Evolutionary conservation across 92 coral and sea anemone genomes (phyloP).

Genomic region (Zoanthus gigantus): DNA sequence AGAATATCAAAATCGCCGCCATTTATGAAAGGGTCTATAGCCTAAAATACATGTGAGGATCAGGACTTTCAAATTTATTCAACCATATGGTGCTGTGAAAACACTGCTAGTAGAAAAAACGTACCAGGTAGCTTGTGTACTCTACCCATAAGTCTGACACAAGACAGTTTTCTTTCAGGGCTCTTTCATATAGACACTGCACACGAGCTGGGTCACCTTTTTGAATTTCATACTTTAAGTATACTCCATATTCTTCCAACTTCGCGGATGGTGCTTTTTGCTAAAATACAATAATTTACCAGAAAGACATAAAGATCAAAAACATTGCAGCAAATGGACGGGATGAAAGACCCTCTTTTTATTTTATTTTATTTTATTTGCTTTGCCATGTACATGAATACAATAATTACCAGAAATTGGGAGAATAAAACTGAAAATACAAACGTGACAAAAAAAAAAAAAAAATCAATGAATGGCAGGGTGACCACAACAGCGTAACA

Average conservation of each 20-base stretch:
- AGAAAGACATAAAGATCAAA: neutral
- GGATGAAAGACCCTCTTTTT: neutral
- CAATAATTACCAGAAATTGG: too few relatives aligned
- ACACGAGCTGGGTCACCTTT: conserved; percentile 88
- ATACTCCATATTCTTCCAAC: conserved; percentile 81
- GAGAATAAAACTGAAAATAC: too few relatives aligned
- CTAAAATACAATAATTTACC: conserved; percentile 36
- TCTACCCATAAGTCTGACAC: conserved; percentile 92
- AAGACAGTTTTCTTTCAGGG: conserved; percentile 93
- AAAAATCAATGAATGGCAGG: too few relatives aligned
- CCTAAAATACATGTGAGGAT: too few relatives aligned
- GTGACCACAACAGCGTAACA: too few relatives aligned
- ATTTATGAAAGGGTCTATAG: too few relatives aligned
- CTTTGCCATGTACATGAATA: too few relatives aligned
- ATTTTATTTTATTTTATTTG: too few relatives aligned
- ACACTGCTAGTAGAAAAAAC: neutral
- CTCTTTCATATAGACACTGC: conserved; percentile 96
- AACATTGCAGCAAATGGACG: neutral
- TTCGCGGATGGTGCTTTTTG: conserved; percentile 75
- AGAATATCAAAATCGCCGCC: too few relatives aligned
- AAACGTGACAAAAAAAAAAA: too few relatives aligned
- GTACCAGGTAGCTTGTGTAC: conserved; percentile 86
- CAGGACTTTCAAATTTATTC: too few relatives aligned
- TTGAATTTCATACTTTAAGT: conserved; percentile 85
- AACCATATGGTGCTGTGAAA: too few relatives aligned